Evolutionary conservation across 2,113 vertebrate species (phyloP), one percentile per base, ranked within the genome.

Genomic region (Scytalopus superciliaris): DNA sequence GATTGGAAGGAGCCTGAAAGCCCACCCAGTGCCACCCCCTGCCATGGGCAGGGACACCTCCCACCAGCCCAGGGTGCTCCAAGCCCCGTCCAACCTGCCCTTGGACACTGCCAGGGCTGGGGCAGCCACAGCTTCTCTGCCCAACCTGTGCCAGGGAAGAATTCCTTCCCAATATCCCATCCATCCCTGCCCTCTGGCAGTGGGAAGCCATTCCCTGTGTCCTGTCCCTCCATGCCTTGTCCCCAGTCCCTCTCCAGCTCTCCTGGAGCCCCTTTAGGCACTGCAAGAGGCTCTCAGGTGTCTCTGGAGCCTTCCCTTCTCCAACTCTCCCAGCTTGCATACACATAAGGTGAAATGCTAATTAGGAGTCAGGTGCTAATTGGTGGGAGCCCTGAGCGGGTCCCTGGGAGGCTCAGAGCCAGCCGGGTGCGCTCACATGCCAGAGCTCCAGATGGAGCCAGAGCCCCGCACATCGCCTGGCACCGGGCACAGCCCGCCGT

Each of bases 371-470:
- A 0, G 35, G 22, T 3, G 49, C 7, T 83, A 44, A 69, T 7
- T n/a, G 30, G 3, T 2, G 55, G 44, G 28, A 63, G 28, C 22
- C 19, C 19, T 1, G 56, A 25, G 19, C 49, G 12, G 62, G 12
- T 30, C 10, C 14, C 23, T 0, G 5, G 35, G 45, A 44, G 50
- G 23, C 1, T 1, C 2, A 40, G n/a, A 22, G 60, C 10, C 23
- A 3, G 35, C 70, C 47, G 3, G 1, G 12, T 3, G 39, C 1
- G 17, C 2, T 94, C 69, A 1, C 33, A 19, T 27, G 33, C 80
- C 28, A 0, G 33, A 3, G 78, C 94, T 96, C 50, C 93, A 96
- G 96, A n/a, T 90, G 94, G 94, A 97, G 96, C 94, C 94, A 96
- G 35, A 97, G 94, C 84, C 42, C 57, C 0, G 31, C 83, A 10